Base-by-base conservation (phyloP, 1,140 invertebrate genomes). In the Solenopsis invicta region DNA sequence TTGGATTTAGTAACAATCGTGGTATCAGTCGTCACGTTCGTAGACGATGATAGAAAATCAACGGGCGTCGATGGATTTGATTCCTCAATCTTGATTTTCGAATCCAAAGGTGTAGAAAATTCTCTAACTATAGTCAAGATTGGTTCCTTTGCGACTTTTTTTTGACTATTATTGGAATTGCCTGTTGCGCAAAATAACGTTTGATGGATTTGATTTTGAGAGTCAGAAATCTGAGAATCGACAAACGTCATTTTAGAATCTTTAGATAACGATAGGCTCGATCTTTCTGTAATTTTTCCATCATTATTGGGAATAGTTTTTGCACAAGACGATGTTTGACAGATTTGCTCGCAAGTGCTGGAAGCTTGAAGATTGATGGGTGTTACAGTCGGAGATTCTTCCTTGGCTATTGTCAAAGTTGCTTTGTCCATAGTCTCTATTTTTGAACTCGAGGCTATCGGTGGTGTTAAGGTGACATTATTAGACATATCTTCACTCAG, bases 401-500 rank as follows among this genome's bases (percentile, higher is more conserved):
- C 8, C 13, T 61, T 24, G 13, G 13, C 18, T 29, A 21, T 12
- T 10, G 87, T 21, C 29, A 21, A 66, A 59, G 16, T 88, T 41
- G 52, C 0, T 56, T 61, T 48, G 52, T 54, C 24, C 10, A 18
- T 4, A 1, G 24, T 13, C 6, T 62, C 45, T 5, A 37, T 6
- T 56, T 12, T 81, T 13, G 29, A 29, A 52, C n/a, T 72, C 1
- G 10, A 45, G 24, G 61, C 41, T 29, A 34, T 24, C 2, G 69
- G 81, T 62, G 74, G 4, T 5, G 8, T 24, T 21, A n/a, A 13
- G 12, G 41, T n/a, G 5, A 80, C 75, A 67, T 90, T 88, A 64
- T 89, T 87, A 4, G 66, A 59, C 6, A 16, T 61, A 48, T 59
- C 54, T 18, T 95, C 77, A 48, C 94, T 91, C 18, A 96, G 87